Base-by-base conservation (phyloP, 2,888 invertebrate genomes). In the Apodemia zela region DNA sequence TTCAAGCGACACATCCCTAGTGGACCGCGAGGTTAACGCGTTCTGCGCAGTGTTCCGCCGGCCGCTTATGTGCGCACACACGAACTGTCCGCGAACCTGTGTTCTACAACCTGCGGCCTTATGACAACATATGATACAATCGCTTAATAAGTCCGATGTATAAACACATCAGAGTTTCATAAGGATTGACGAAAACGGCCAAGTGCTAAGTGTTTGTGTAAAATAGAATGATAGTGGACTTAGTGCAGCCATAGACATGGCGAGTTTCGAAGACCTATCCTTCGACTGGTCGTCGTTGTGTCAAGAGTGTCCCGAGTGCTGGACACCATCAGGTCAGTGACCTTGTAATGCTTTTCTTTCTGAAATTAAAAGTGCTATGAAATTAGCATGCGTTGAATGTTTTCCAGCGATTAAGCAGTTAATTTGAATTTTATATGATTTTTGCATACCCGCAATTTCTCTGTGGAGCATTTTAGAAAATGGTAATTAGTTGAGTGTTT, bases 211-310 rank as follows among this genome's bases (percentile, higher is more conserved):
- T 87, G 87, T 74, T 74, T 75, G 87, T 87, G 87, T 67, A 68
- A 71, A 69, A 76, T 81, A 81, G 75, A 73, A 84, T 72, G 72
- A 64, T 83, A 80, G 79, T 79, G 80, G 74, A 81, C 80, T 79
- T 72, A 75, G 79, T 78, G 76, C 74, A 77, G 70, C 68, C 71
- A 66, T 75, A 77, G 67, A 62, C 67, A 94, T 94, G 94, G 94
- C 94, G 75, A 93, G 93, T 80, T 93, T 93, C 81, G 89, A 93
- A 75, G 94, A 95, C 78, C 90, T 95, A 73, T 88, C 93, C 77
- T 90, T 92, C 79, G 95, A 95, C 80, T 95, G 95, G 94, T 90
- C 91, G 71, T 86, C 93, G 80, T 89, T 94, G 64, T 93, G 93
- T 78, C 93, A 93, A 83, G 93, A 94, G 69, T 93, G 93, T 70